Base-by-base conservation (phyloP, 2,888 invertebrate genomes). In the Agriopis leucophaearia region DNA sequence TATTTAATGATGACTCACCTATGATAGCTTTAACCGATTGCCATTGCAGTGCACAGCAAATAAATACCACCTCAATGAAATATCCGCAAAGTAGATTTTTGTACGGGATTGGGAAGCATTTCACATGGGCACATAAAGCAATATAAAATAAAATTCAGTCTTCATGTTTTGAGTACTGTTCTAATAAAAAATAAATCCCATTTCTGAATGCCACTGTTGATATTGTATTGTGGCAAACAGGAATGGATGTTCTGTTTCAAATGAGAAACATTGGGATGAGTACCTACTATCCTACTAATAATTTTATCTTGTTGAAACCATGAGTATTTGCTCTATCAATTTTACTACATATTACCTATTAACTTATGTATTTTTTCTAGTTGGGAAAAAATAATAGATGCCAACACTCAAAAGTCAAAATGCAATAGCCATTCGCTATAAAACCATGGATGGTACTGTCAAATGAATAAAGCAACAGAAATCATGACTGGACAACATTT, bases 361-460 rank as follows among this genome's bases (percentile, higher is more conserved):
- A 69, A 64, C 44, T 48, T 64, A 13, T 69, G 44, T 70, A 45
- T 69, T 87, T 86, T 85, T 88, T 88, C 86, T 88, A 88, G 88
- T 85, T 70, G 71, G 63, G 66, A 78, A 81, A 76, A 77, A 77
- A 79, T 78, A 74, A 57, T 36, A 81, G 64, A 74, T 64, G 74
- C 72, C 77, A 78, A 63, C 71, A 74, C 77, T 50, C 50, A 76
- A 67, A 78, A 68, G 45, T 67, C 38, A 51, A 71, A 68, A 75
- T 81, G 70, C 75, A 74, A 81, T 66, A 54, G 51, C 35, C n/a
- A 57, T 45, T 51, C 35, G 8, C 16, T 64, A 75, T 79, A 82
- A 80, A 82, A 90, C 88, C 87, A 92, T 90, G 92, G 92, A 89
- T 82, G 91, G 90, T 84, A 88, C 84, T 84, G 81, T 92, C 78